Percentiles rank a stretch among this genome's conserved stretches.
Evolutionary conservation across 2,888 invertebrate species (phyloP).

Genomic region (Tortrix viridana): DNA sequence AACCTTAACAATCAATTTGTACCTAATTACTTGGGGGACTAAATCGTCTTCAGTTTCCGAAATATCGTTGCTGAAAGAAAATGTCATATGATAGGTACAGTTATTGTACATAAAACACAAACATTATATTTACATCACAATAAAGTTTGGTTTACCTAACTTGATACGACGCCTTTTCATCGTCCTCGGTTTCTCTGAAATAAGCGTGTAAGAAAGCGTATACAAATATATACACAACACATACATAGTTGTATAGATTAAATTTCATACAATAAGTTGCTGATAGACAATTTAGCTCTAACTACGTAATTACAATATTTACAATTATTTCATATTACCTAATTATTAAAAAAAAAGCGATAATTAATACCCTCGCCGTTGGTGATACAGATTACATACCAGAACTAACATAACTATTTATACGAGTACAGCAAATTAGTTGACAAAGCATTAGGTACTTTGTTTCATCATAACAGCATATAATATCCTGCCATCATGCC

Average conservation of each 20-base stretch:
- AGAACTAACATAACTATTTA: too few species aligned
- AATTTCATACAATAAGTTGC: too few species aligned
- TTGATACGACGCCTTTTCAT: slow-evolving; percentile 59
- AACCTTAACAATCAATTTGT: slow-evolving; percentile 59
- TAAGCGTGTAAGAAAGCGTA: slow-evolving; percentile 48
- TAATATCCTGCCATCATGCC: too few species aligned
- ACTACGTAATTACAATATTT: slow-evolving; percentile 7
- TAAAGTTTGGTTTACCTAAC: slow-evolving; percentile 64
- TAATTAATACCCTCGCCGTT: too few species aligned
- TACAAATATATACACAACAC: slow-evolving; percentile 33
- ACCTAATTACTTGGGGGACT: slow-evolving; percentile 73
- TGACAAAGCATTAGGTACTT: too few species aligned
- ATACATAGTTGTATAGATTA: slow-evolving; percentile 10
- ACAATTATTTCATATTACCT: neutral
- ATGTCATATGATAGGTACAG: slow-evolving; percentile 53
- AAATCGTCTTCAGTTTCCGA: slow-evolving; percentile 60
- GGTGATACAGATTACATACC: too few species aligned
- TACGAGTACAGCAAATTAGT: too few species aligned
- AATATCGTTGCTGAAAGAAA: slow-evolving; percentile 79
- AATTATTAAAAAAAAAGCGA: too few species aligned
- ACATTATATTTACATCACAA: slow-evolving; percentile 44
- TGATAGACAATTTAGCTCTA: neutral
- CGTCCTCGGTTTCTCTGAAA: slow-evolving; percentile 66
- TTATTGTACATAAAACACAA: slow-evolving; percentile 49
- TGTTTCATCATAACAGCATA: too few species aligned